Evolutionary conservation across 64 coral and sea anemone genomes (phyloP).

Genomic region (Pachyseris speciosa): DNA sequence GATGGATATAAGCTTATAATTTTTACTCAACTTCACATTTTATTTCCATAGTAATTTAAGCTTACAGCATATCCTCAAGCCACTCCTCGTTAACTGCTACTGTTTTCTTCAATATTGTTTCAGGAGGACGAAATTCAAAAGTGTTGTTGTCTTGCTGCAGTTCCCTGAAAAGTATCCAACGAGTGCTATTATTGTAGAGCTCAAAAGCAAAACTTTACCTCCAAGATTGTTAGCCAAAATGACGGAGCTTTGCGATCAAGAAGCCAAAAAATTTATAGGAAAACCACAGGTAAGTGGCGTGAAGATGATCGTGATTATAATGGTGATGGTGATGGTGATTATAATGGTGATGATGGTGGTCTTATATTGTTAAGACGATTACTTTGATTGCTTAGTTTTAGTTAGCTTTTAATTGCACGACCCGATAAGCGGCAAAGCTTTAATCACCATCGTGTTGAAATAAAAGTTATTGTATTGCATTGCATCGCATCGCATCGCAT

Average conservation of each 20-base stretch:
- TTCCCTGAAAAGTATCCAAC: constrained; percentile 85
- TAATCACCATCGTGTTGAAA: too few relatives aligned
- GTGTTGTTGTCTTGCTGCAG: constrained; percentile 85
- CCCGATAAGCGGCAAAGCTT: too few relatives aligned
- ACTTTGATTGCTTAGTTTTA: too few relatives aligned
- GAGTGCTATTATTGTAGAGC: constrained; percentile 67
- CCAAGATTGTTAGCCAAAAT: constrained; percentile 81
- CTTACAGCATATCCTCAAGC: not conserved
- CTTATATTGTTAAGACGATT: too few relatives aligned
- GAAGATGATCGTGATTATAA: not conserved
- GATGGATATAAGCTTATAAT: not conserved
- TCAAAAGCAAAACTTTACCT: constrained; percentile 92
- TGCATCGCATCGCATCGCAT: too few relatives aligned
- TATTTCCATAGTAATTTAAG: too few relatives aligned
- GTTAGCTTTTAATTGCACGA: too few relatives aligned
- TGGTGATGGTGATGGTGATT: not conserved
- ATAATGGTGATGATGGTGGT: not conserved
- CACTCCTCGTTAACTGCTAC: too few relatives aligned
- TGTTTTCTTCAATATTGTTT: not conserved
- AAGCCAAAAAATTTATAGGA: constrained; percentile 84
- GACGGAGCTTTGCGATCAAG: constrained; percentile 88
- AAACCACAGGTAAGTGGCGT: constrained; percentile 78
- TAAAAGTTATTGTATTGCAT: too few relatives aligned
- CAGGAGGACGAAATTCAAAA: constrained; percentile 92
- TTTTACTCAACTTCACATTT: too few relatives aligned